Percentiles rank a stretch among this genome's conserved stretches.
phyloP scores from a whole-genome alignment of 2,888 invertebrate species.

The Nomada flava region DNA sequence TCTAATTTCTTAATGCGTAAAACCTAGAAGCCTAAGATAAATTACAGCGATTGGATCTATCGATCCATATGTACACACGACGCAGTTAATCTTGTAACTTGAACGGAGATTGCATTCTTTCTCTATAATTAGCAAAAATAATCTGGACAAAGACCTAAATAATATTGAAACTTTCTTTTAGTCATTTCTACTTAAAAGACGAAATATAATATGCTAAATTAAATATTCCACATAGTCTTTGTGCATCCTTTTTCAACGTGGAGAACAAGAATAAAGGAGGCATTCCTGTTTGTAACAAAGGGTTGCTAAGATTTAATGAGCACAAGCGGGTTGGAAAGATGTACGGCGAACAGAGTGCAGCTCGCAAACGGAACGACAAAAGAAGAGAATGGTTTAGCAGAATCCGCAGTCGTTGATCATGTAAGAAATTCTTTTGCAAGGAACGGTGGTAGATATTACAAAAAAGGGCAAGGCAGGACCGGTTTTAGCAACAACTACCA shows the following conservation, averaged over 20 bases:
- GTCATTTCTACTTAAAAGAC: neutral
- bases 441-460: constrained; percentile 83
- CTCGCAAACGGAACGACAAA: constrained; percentile 84
- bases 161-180: neutral
- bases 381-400: constrained; percentile 85
- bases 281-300: constrained; percentile 56
- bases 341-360: constrained; percentile 85
- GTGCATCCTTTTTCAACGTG: constrained; percentile 54
- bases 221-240: neutral
- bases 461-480: constrained; percentile 89
- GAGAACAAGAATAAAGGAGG: constrained; percentile 59
- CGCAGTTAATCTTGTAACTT: constrained; percentile 69
- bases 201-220: no score
- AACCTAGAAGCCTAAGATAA: constrained; percentile 55
- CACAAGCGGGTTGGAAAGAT: constrained; percentile 83
- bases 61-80: constrained; percentile 64
- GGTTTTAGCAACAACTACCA: constrained; percentile 90
- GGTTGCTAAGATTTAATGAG: constrained; percentile 58
- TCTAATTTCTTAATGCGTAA: constrained; percentile 30
- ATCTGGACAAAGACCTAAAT: constrained; percentile 4
- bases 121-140: constrained; percentile 60
- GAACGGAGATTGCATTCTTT: constrained; percentile 47
- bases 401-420: constrained; percentile 75
- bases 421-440: constrained; percentile 67
- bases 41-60: constrained; percentile 33